Evolutionary conservation across 1,140 invertebrate genomes (phyloP), one percentile per base, ranked within the genome.

Genomic region (Sinella curviseta): DNA sequence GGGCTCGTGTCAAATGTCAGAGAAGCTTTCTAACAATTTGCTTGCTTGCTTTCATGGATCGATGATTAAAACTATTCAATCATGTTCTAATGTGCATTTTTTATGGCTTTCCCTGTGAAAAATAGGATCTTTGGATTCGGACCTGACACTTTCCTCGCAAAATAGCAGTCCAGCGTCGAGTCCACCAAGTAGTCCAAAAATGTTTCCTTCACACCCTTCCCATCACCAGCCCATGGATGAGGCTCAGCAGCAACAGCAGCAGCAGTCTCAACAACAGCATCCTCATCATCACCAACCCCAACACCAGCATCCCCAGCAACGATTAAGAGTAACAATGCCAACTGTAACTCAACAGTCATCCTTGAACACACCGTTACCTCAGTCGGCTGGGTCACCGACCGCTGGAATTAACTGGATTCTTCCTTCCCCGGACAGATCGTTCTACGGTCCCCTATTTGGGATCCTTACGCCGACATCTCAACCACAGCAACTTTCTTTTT

Each of bases 221-320:
- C 90, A 88, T 82, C 86, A 85, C 85, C 89, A 88, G 78, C 89
- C 90, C 77, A 90, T 90, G 77, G 91, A 91, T 83, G 92, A 93
- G 83, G 93, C 77, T 35, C 86, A 90, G 90, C 74, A 92, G 89
- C 85, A 91, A 16, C 82, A 82, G 31, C 85, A 83, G 48, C 84
- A 86, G 35, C 83, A 84, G 3, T 84, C 85, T 39, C 83, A 86
- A 54, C 83, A 85, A 24, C 78, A 83, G n/a, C 86, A 85, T 76
- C 86, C 87, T 20, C 81, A 85, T 76, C 83, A 82, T 20, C 80
- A 82, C 4, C 85, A 85, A 39, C 84, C 85, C 77, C 85, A 86
- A 30, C 83, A 84, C 55, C 84, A 81, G n/a, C 83, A 85, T 14
- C 83, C 84, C 60, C 85, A 85, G 78, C 83, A 85, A 78, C 77